A percentile compares a stretch with the other conserved stretches of the same genome.
phyloP scores from a whole-genome alignment of 2,888 invertebrate genomes.

The Plagiodera versicolora region DNA sequence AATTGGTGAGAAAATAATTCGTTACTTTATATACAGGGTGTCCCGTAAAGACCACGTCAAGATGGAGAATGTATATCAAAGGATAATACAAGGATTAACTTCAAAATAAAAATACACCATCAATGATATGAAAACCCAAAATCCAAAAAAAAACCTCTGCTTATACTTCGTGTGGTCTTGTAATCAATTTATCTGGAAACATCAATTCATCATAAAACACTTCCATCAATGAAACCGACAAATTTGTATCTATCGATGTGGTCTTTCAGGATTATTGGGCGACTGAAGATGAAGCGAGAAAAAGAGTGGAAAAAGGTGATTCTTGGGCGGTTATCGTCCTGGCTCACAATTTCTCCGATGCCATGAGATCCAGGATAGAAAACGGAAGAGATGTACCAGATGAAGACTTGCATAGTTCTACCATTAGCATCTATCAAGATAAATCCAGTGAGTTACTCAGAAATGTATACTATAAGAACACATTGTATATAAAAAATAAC shows the following conservation, averaged over 20 bases:
- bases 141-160: too few species aligned
- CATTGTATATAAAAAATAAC: too few species aligned
- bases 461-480: neutral
- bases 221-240: too few species aligned
- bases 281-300: slow-evolving; percentile 61
- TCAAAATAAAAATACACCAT: too few species aligned
- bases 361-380: slow-evolving; percentile 59
- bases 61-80: too few species aligned
- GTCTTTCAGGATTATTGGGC: slow-evolving; percentile 40
- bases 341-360: slow-evolving; percentile 72
- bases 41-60: too few species aligned
- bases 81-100: too few species aligned
- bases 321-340: slow-evolving; percentile 80
- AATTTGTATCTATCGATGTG: too few species aligned
- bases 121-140: too few species aligned
- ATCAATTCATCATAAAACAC: too few species aligned
- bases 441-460: slow-evolving; percentile 71
- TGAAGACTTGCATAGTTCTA: slow-evolving; percentile 64
- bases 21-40: neutral
- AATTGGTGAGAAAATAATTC: slow-evolving; percentile 60
- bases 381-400: slow-evolving; percentile 60
- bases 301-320: slow-evolving; percentile 68
- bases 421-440: slow-evolving; percentile 74
- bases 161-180: too few species aligned
- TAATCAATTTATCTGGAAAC: too few species aligned